These are phyloP conservation scores for Eupithecia insigniata DNA, from an alignment of 2,888 invertebrate genomes.

Conservation along the genomic window DNA sequence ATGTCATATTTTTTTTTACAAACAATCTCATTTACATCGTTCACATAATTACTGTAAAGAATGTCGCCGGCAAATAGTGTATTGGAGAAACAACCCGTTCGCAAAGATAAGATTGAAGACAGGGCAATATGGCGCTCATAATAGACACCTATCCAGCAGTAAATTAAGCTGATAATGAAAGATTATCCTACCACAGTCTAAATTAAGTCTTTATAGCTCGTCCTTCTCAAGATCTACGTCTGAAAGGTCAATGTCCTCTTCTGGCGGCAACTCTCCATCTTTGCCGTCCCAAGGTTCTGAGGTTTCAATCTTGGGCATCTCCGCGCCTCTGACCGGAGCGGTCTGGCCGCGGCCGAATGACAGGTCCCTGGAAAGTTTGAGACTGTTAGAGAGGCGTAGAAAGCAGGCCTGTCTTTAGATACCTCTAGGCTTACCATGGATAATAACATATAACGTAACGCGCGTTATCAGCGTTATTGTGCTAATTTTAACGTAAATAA, in stretches of 20 bases:
- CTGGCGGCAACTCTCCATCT: slow-evolving; percentile 93
- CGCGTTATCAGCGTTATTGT: too few species aligned
- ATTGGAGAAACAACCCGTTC: background rate
- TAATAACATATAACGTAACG: too few species aligned
- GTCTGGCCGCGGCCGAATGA: slow-evolving; percentile 97
- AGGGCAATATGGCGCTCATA: background rate
- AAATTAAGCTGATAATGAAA: background rate
- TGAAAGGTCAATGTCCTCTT: slow-evolving; percentile 96
- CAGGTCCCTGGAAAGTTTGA: slow-evolving; percentile 86
- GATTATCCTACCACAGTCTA: background rate
- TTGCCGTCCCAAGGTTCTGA: slow-evolving; percentile 96
- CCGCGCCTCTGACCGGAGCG: slow-evolving; percentile 92
- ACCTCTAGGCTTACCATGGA: too few species aligned
- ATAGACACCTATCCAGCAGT: background rate
- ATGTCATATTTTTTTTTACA: too few species aligned
- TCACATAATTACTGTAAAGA: background rate
- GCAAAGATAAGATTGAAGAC: background rate
- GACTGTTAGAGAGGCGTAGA: background rate
- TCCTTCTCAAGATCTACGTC: slow-evolving; percentile 93
- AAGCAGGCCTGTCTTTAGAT: too few species aligned
- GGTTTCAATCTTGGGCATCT: slow-evolving; percentile 88
- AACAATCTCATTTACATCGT: too few species aligned
- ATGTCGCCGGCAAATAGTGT: background rate
- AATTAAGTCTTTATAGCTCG: slow-evolving; percentile 84
- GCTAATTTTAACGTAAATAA: too few species aligned